Conservation (phyloP, 2,888 invertebrate genomes). For the Anoncus sp. region DNA sequence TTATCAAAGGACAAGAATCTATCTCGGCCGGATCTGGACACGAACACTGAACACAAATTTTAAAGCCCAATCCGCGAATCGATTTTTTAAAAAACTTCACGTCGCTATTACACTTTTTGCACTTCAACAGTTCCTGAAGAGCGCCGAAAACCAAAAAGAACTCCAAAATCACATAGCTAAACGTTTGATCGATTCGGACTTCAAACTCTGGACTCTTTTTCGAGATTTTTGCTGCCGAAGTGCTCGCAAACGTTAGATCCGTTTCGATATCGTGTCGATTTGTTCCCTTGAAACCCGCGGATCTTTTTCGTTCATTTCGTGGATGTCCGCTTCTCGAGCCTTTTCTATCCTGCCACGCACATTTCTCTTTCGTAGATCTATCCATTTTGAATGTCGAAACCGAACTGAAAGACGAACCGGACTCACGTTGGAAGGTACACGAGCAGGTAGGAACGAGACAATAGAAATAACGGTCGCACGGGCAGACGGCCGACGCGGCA, state of each 20-base stretch:
- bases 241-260: constrained; percentile 51
- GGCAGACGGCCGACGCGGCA: constrained; percentile 47
- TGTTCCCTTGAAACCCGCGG: constrained; percentile 51
- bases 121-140: constrained; percentile 60
- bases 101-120: constrained; percentile 63
- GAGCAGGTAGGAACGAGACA: constrained; percentile 14
- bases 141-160: constrained; percentile 62
- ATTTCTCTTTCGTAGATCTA: constrained; percentile 8
- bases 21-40: constrained; percentile 64
- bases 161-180: constrained; percentile 49
- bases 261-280: constrained; percentile 57
- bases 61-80: constrained; percentile 66
- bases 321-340: constrained; percentile 21
- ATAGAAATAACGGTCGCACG: constrained; percentile 46
- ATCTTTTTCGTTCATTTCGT: constrained; percentile 48
- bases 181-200: constrained; percentile 54
- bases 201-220: constrained; percentile 58
- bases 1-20: constrained; percentile 65
- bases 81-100: constrained; percentile 64
- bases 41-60: constrained; percentile 64
- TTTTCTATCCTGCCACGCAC: constrained; percentile 23
- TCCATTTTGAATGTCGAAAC: constrained; percentile 22
- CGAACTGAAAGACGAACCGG: neutral
- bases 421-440: neutral
- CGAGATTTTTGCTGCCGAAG: constrained; percentile 58